phyloP scores from a whole-genome alignment of 2,888 invertebrate species.

The Sphaerolaimus hirsutus region DNA sequence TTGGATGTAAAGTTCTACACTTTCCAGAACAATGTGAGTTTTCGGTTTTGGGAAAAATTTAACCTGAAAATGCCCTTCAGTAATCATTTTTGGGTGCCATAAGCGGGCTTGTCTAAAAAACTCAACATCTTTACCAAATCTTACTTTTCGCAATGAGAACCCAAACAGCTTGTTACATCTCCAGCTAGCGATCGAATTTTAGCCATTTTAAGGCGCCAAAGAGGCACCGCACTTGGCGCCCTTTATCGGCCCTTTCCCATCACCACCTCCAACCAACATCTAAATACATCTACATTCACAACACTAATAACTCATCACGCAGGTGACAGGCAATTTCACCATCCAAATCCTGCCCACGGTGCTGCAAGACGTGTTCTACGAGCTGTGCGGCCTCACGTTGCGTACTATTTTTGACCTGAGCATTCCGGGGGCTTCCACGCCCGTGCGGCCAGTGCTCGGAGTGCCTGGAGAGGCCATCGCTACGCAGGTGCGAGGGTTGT shows the following conservation, averaged over 20 bases:
- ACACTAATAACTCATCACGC: slow-evolving; percentile 1
- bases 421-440: slow-evolving; percentile 12
- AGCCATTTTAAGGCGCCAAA: no score
- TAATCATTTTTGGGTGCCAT: no score
- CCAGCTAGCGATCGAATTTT: no score
- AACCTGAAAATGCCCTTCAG: no score
- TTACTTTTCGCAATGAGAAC: no score
- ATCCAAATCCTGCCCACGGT: slow-evolving; percentile 63
- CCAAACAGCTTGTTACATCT: no score
- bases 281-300: not conserved
- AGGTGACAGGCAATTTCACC: slow-evolving; percentile 50
- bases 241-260: no score
- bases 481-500: slow-evolving; percentile 10
- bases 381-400: slow-evolving; percentile 73
- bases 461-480: slow-evolving; percentile 16
- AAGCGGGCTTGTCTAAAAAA: no score
- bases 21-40: slow-evolving; percentile 20
- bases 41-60: no score
- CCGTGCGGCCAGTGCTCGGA: slow-evolving; percentile 14
- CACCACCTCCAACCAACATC: not conserved
- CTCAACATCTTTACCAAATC: no score
- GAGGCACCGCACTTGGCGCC: no score
- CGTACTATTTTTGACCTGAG: slow-evolving; percentile 65
- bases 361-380: slow-evolving; percentile 68
- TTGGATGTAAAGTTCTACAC: slow-evolving; percentile 41